Evolutionary conservation across 2,888 invertebrate genomes (phyloP).

Genomic region (Dorcus parallelipipedus): DNA sequence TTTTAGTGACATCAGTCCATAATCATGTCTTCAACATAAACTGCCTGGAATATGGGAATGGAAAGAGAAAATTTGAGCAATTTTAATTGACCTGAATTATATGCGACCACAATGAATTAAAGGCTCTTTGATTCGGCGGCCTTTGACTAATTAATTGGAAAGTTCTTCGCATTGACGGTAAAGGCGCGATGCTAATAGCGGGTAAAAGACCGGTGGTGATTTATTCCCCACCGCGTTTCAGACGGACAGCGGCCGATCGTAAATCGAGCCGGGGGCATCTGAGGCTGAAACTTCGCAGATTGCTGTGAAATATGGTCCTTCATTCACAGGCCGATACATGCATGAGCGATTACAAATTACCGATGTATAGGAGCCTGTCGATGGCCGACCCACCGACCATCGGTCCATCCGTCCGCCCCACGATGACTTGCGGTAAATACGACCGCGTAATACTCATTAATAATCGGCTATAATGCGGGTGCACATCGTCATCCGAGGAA

Average conservation of each 20-base stretch:
- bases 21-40: no score
- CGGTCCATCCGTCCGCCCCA: constrained; percentile 1
- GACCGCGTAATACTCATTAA: constrained; percentile 24
- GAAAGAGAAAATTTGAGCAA: no score
- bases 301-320: constrained; percentile 46
- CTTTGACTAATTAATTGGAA: neutral
- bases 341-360: constrained; percentile 39
- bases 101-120: no score
- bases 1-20: no score
- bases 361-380: constrained; percentile 31
- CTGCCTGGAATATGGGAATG: no score
- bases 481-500: neutral
- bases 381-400: constrained; percentile 14
- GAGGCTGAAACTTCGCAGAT: constrained; percentile 45
- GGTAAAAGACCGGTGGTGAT: constrained; percentile 16
- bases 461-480: constrained; percentile 3
- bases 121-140: neutral
- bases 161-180: neutral
- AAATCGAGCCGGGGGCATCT: constrained; percentile 42
- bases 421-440: constrained; percentile 29
- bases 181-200: constrained; percentile 1
- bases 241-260: constrained; percentile 40
- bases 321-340: constrained; percentile 42
- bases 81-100: no score
- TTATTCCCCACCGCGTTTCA: constrained; percentile 22